A percentile compares a stretch with the other conserved stretches of the same genome.
These are phyloP conservation scores for Molanna angustata DNA, from an alignment of 2,888 invertebrate species.

Conservation along the genomic window DNA sequence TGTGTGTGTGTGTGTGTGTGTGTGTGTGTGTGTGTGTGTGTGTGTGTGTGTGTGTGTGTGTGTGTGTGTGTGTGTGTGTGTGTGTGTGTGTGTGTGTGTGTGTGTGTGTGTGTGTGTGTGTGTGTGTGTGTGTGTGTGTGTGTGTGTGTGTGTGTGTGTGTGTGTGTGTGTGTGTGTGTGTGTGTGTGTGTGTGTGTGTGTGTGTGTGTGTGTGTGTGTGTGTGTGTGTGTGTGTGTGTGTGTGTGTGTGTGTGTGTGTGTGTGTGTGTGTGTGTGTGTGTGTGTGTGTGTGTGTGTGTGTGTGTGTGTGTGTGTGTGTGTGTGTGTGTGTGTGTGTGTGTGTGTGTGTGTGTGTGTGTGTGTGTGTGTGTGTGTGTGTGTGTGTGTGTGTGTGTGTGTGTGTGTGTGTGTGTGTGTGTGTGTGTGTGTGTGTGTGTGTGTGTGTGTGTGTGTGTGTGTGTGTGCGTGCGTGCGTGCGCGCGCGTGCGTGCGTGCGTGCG, in stretches of 20 bases:
- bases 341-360: conserved; percentile 25
- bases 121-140: conserved; percentile 34
- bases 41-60: conserved; percentile 34
- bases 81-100: conserved; percentile 34
- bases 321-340: conserved; percentile 33
- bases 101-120: conserved; percentile 33
- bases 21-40: conserved; percentile 34
- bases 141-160: conserved; percentile 34
- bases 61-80: conserved; percentile 34
- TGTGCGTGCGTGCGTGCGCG: background rate
- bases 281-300: conserved; percentile 34
- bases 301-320: conserved; percentile 33
- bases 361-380: background rate
- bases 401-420: background rate
- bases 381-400: background rate
- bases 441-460: background rate
- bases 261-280: conserved; percentile 34
- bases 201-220: conserved; percentile 34
- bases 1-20: conserved; percentile 33
- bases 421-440: background rate
- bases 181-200: conserved; percentile 33
- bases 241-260: conserved; percentile 34
- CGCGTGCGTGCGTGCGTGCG: background rate
- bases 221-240: conserved; percentile 35
- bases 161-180: conserved; percentile 34